Evolutionary conservation across 2,113 vertebrate species (phyloP).

Genomic region (Zosterops lateralis): DNA sequence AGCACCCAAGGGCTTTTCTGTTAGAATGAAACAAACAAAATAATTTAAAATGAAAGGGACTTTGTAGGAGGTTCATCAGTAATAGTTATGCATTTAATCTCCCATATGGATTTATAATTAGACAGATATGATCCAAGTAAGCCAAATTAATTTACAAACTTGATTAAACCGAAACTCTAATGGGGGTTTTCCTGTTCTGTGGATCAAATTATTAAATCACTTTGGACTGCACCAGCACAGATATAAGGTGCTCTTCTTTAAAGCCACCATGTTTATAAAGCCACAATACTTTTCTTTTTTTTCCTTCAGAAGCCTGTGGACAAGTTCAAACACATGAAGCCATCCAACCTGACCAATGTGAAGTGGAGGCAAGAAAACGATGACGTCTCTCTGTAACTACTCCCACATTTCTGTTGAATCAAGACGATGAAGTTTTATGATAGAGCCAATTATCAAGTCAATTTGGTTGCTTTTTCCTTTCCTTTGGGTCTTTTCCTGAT

Average conservation of each 20-base stretch:
- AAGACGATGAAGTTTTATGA: conserved; percentile 41
- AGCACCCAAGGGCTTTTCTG: not conserved
- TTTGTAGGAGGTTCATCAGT: not conserved
- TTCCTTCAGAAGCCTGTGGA: not conserved
- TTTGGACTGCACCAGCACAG: not conserved
- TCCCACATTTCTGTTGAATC: conserved; percentile 2
- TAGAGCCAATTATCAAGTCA: conserved; percentile 58
- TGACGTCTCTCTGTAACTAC: not conserved
- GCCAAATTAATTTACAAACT: conserved; percentile 56
- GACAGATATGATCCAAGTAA: conserved; percentile 19
- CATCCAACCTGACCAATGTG: not conserved
- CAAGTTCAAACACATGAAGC: not conserved
- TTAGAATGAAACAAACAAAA: not conserved
- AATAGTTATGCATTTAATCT: not conserved
- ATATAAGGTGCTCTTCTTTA: not conserved
- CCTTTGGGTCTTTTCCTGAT: not conserved
- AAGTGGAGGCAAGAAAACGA: not conserved
- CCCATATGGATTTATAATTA: not conserved
- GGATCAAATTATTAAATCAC: not conserved
- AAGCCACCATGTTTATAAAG: not conserved
- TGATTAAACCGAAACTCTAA: conserved; percentile 51
- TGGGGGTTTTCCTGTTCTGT: not conserved
- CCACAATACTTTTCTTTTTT: not conserved
- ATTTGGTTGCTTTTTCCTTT: conserved; percentile 25
- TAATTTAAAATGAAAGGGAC: not conserved